Evolutionary conservation across 2,797 vertebrate species (phyloP), one percentile per base, ranked within the genome.

Genomic region (Ceryle rudis): DNA sequence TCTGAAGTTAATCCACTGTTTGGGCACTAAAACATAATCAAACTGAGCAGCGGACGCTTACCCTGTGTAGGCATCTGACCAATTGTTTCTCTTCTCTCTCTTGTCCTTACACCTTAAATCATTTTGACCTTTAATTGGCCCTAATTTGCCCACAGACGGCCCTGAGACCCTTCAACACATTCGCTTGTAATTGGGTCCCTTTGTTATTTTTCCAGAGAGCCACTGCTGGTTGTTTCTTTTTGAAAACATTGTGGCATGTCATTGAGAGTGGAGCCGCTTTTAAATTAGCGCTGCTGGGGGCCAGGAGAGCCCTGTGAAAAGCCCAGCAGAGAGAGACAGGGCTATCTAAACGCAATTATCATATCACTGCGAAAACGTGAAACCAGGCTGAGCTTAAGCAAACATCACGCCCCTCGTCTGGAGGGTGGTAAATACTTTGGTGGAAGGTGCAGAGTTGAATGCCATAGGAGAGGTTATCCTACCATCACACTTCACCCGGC

Each of bases 331-430:
- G 95, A 97, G 95, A 97, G 95, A 97, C 95, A 86, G 91, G 80
- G 79, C 96, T 97, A 97, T 97, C 97, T 97, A 96, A 97, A 98
- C 85, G 95, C 97, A 98, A 98, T 98, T 98, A 98, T 96, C 98
- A 97, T 97, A 97, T 98, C 96, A 95, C 96, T 97, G 97, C n/a
- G 96, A 98, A 98, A 97, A 97, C 81, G 97, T 81, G 96, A 97
- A 97, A 96, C 91, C 81, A 91, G 86, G 69, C 93, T 44, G 93
- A 74, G 90, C 95, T 97, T 97, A 97, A 98, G 97, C 97, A 98
- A 98, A 98, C 97, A 98, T 47, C 95, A 75, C 93, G 61, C 97
- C 95, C 95, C 95, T 94, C 80, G 75, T 91, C 91, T 95, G 70
- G 83, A 90, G 67, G 57, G 90, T 80, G 79, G 93, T 78, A 85